Evolutionary conservation across 2,797 vertebrate genomes (phyloP), one percentile per base, ranked within the genome.

Genomic region (Hipposideros larvatus): DNA sequence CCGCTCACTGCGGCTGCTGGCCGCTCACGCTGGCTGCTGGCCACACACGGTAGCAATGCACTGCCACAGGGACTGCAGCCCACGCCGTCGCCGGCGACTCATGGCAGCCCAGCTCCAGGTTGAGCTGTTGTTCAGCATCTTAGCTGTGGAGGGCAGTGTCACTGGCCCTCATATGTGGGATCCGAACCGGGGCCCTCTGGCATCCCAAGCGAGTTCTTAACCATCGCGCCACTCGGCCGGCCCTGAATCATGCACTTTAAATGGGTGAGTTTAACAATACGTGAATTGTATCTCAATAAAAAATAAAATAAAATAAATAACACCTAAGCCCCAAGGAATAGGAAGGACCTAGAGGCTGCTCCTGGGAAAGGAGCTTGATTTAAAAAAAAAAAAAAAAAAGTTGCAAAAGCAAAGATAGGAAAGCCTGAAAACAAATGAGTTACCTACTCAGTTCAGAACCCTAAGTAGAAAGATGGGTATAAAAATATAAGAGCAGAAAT

Each of bases 241-340:
- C n/a, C n/a, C 61, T 84, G 87, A 77, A 66, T 75, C 51, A 68
- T 46, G 68, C 41, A 73, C 22, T 80, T 82, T 83, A 77, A 89
- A 89, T 57, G 37, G 51, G 78, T 31, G 70, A 66, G 18, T 57
- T 83, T 70, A 70, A 85, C 31, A 75, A 75, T 43, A 85, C 48
- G 11, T 63, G 28, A 78, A 90, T 68, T 55, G 19, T 46, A 71
- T 70, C 31, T 94, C 77, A 85, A 34, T 43, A 85, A 90, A 85
- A 90, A 90, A 68, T 65, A 55, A 90, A 91, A 90, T 70, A 92
- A 90, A 85, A 74, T 73, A 75, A 84, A 83, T 7, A 59, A 37
- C 18, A 51, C 21, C 80, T 83, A 46, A 94, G 43, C 55, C 74
- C 61, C 65, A 78, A 85, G 55, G 57, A 51, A 90, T n/a, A 78